A percentile compares a stretch with the other conserved stretches of the same genome.
These are phyloP conservation scores for Alectura lathami DNA, from an alignment of 2,113 vertebrate species.

Conservation along the genomic window DNA sequence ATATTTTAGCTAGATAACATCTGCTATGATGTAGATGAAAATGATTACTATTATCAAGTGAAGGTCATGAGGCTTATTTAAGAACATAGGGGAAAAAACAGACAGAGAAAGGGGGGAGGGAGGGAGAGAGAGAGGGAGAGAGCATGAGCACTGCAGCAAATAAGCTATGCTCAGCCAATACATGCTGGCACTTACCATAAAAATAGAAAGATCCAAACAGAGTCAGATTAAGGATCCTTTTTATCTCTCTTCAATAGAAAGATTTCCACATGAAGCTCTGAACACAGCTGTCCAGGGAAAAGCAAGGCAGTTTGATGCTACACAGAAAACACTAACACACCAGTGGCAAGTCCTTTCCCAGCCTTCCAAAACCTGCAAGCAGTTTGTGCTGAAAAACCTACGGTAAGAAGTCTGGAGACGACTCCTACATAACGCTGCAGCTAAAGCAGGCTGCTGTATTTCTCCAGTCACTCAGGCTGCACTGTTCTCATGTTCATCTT, in stretches of 20 bases:
- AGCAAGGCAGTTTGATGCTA: conserved; percentile 48
- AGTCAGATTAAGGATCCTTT: conserved; percentile 69
- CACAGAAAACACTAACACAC: conserved; percentile 4
- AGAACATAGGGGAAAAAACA: conserved; percentile 41
- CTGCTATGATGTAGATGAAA: neutral
- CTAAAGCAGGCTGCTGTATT: conserved; percentile 48
- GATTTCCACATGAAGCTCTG: conserved; percentile 65
- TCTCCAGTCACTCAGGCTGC: conserved; percentile 44
- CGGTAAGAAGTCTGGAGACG: conserved; percentile 61
- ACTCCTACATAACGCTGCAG: conserved; percentile 65
- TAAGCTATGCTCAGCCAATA: conserved; percentile 64
- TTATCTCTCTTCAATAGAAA: conserved; percentile 53
- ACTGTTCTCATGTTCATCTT: conserved; percentile 57
- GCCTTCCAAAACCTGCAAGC: conserved; percentile 63
- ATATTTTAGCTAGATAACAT: neutral
- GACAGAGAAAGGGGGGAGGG: neutral
- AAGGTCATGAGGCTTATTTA: conserved; percentile 77
- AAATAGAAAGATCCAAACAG: conserved; percentile 81
- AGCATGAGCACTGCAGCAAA: conserved; percentile 82
- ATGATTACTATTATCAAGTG: conserved; percentile 30
- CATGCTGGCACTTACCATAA: conserved; percentile 87
- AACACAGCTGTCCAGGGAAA: conserved; percentile 35
- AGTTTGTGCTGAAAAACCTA: conserved; percentile 62
- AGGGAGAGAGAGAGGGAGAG: neutral
- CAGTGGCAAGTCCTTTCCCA: conserved; percentile 28